Base-by-base conservation (phyloP, 2,113 vertebrate genomes). In the Percina caprodes region DNA sequence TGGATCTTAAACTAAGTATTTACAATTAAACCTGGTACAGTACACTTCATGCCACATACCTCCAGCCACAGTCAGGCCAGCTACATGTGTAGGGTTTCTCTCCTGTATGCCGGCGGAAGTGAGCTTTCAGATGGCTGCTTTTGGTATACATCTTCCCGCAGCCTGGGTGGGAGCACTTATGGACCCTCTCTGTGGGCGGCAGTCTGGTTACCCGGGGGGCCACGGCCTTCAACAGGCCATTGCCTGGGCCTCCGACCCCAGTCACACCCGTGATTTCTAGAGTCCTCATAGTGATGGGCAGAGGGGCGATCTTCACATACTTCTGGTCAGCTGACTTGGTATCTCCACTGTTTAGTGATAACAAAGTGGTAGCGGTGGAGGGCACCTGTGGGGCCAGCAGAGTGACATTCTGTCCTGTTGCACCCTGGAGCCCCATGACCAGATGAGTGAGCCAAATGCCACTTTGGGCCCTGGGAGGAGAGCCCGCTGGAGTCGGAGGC, bases 81-180 rank as follows among this genome's bases (percentile, higher is more conserved):
- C 94, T 96, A 42, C 97, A 97, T 0, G 91, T 90, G 89, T 97
- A 97, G 6, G 96, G 96, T 0, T 97, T 97, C 87, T 97, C 97
- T 0, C 96, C 95, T 0, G 96, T 97, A 78, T 96, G 96, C 3
- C 95, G 91, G 6, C 95, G 92, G 71, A 95, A 94, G 76, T 97
- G 96, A 18, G 97, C 97, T 87, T 97, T 97, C 46, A 97, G 95
- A 58, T 97, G 97, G 83, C 97, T 97, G 65, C 96, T 97, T 86
- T 97, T 97, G 76, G 95, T 96, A 90, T 97, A 97, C 93, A 96
- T 96, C 93, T 96, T 97, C 67, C 95, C 95, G 4, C 97, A 98
- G 80, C 97, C 97, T 0, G 95, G 96, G 82, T 97, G 96, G 3
- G 93, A 93, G 93, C 97, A 97, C 88, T 95, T 95, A 63, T 97